These are phyloP conservation scores for Stylophora pistillata DNA, from an alignment of 64 coral and sea anemone genomes.

Conservation along the genomic window DNA sequence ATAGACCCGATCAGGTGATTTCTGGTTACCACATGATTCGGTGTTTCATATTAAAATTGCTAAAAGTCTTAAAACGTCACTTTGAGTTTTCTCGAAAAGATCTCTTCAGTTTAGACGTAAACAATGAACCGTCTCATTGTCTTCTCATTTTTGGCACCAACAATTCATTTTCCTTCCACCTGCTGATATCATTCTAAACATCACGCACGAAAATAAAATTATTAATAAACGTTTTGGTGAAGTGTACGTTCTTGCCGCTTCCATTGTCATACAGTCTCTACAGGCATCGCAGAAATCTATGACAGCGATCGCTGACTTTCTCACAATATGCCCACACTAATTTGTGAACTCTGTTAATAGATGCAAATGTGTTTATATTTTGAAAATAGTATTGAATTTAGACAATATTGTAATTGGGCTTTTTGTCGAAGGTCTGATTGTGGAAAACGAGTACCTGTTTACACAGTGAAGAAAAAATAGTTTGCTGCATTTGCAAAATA, in stretches of 20 bases:
- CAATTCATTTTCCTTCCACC: neutral
- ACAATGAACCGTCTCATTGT: neutral
- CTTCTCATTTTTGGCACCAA: neutral
- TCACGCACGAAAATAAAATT: neutral
- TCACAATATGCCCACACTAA: neutral
- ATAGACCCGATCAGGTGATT: neutral
- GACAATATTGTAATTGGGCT: neutral
- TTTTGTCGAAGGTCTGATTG: neutral
- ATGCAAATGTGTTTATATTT: neutral
- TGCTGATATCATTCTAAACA: constrained; percentile 16
- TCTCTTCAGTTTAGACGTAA: neutral
- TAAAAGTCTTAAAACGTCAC: neutral
- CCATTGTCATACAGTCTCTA: neutral
- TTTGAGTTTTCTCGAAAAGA: neutral
- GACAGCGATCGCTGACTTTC: neutral
- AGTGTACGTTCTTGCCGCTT: neutral
- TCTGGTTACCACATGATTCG: neutral
- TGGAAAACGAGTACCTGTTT: too few relatives aligned
- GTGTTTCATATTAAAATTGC: neutral
- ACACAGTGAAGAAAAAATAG: too few relatives aligned
- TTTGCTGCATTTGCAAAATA: too few relatives aligned
- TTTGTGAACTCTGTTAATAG: neutral
- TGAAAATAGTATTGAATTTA: neutral
- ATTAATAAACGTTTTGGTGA: neutral
- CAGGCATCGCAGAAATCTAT: neutral